These are phyloP conservation scores for Bacillus rossius DNA, from an alignment of 1,140 invertebrate genomes.

Conservation along the genomic window DNA sequence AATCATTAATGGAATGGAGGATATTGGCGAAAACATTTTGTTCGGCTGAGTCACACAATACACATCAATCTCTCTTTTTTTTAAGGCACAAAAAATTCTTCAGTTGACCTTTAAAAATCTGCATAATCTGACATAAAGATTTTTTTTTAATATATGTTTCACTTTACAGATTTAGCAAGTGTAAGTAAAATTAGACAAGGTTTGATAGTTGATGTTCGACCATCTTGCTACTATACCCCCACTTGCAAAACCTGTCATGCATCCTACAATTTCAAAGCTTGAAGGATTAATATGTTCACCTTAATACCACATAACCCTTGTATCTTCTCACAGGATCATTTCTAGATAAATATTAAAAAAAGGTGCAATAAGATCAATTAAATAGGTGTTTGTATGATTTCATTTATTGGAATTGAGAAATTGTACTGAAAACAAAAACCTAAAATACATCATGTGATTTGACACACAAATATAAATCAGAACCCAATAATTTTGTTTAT, in stretches of 20 bases:
- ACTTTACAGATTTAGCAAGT: slow-evolving; percentile 1
- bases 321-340: neutral
- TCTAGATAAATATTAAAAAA: neutral
- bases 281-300: neutral
- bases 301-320: neutral
- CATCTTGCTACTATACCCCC: too few species aligned
- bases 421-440: too few species aligned
- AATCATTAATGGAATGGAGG: neutral
- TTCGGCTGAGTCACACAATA: neutral
- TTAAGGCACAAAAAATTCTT: neutral
- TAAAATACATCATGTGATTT: too few species aligned
- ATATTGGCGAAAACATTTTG: neutral
- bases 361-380: neutral
- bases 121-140: neutral
- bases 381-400: neutral
- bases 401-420: neutral
- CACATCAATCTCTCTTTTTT: neutral
- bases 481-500: too few species aligned
- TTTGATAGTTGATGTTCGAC: neutral
- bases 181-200: neutral
- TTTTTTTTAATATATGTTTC: neutral
- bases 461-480: too few species aligned
- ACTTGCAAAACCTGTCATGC: neutral
- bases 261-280: neutral
- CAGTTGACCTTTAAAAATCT: neutral